Evolutionary conservation across 2,797 vertebrate genomes (phyloP).

Genomic region (Artibeus jamaicensis): DNA sequence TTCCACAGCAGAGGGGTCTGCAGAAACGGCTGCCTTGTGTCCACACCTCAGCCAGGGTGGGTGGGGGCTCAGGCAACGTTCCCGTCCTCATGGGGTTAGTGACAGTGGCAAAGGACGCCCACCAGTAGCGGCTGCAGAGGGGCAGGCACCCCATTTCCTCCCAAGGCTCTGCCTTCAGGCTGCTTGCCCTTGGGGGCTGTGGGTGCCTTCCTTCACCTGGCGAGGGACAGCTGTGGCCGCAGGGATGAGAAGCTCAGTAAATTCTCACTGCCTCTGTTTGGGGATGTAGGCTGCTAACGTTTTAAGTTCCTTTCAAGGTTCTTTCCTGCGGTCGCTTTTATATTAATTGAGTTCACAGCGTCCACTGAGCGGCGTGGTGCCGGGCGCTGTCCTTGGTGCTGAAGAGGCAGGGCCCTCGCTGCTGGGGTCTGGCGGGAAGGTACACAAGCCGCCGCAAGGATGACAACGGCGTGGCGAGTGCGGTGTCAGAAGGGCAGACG

Average conservation of each 20-base stretch:
- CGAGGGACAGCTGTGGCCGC: not conserved
- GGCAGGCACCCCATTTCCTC: not conserved
- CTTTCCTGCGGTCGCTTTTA: not conserved
- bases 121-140: not conserved
- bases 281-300: not conserved
- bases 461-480: not conserved
- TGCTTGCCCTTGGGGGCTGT: not conserved
- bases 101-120: not conserved
- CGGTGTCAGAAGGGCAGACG: not conserved
- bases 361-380: not conserved
- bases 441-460: rapidly evolving
- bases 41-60: not conserved
- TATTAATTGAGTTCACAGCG: not conserved
- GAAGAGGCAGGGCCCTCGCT: not conserved
- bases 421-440: not conserved
- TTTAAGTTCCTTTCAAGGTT: not conserved
- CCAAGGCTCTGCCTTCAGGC: not conserved
- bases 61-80: not conserved
- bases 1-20: not conserved
- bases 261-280: not conserved
- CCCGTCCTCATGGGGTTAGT: not conserved
- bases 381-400: not conserved
- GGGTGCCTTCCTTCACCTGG: not conserved
- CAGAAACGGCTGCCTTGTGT: not conserved
- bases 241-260: not conserved